These are phyloP conservation scores for Magallana ariakensis DNA, from an alignment of 1,140 invertebrate genomes.

Conservation along the genomic window DNA sequence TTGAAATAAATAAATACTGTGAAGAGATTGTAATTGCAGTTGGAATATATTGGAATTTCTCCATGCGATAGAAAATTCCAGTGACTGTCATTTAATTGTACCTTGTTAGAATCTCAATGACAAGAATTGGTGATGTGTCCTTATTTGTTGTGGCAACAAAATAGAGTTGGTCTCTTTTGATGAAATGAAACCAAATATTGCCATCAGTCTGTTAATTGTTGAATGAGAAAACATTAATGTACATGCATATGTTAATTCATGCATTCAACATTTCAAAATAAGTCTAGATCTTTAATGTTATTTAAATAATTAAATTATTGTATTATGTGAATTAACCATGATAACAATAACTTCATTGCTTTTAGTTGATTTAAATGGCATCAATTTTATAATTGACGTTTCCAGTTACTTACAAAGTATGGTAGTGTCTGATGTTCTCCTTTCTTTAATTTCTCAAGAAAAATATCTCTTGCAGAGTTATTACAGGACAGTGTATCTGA, in stretches of 20 bases:
- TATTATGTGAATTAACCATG: too few species aligned
- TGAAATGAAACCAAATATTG: slow-evolving; percentile 64
- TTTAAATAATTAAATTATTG: too few species aligned
- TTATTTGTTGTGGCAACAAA: slow-evolving; percentile 67
- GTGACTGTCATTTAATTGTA: too few species aligned
- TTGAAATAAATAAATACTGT: too few species aligned
- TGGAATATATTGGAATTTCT: too few species aligned
- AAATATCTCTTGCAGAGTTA: slow-evolving; percentile 49
- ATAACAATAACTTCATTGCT: too few species aligned
- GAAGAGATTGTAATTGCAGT: too few species aligned
- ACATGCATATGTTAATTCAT: too few species aligned
- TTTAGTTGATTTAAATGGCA: not conserved
- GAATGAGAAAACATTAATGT: not conserved
- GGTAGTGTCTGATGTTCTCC: slow-evolving; percentile 55
- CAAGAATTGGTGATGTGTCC: slow-evolving; percentile 65
- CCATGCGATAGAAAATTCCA: too few species aligned
- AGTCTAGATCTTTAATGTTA: too few species aligned
- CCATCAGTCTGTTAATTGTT: slow-evolving; percentile 62
- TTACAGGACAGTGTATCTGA: slow-evolving; percentile 57
- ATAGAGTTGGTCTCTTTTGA: slow-evolving; percentile 68
- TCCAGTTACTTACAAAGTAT: slow-evolving; percentile 70
- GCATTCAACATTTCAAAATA: too few species aligned
- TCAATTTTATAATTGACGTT: not conserved
- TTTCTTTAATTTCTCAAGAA: slow-evolving; percentile 55
- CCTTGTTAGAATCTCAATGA: slow-evolving; percentile 73